phyloP scores from a whole-genome alignment of 2,113 vertebrate genomes.

The Tragelaphus strepsiceros region DNA sequence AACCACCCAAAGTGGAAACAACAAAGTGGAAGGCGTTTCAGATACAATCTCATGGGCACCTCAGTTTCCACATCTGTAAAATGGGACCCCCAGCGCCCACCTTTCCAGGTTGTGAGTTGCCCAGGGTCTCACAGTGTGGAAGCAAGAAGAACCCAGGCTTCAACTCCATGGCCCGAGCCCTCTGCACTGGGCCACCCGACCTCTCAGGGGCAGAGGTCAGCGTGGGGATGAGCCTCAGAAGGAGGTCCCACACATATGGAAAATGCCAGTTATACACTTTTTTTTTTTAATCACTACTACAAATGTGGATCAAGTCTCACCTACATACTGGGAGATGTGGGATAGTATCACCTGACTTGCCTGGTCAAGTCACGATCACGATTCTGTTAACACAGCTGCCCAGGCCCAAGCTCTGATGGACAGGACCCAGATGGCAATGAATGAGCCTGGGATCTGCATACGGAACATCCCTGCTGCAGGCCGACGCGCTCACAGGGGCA shows the following conservation, averaged over 20 bases:
- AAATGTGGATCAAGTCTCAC: background rate
- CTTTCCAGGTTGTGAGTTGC: background rate
- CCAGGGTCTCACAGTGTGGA: background rate
- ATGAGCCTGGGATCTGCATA: background rate
- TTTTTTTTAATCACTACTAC: background rate
- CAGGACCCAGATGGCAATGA: background rate
- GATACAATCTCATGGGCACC: background rate
- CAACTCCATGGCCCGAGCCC: accelerated
- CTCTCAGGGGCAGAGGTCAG: background rate
- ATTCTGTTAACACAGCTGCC: background rate
- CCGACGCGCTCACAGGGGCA: background rate
- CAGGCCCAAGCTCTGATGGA: background rate
- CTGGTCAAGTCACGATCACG: too few species aligned
- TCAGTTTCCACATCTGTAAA: background rate
- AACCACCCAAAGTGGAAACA: background rate
- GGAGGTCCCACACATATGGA: background rate
- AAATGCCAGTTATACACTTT: background rate
- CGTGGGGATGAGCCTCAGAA: accelerated
- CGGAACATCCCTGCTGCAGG: accelerated
- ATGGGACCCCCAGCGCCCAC: accelerated
- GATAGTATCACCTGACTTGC: background rate
- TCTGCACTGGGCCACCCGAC: accelerated
- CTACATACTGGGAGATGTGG: background rate
- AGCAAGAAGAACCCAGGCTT: background rate
- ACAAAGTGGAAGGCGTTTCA: background rate